A percentile compares a stretch with the other conserved stretches of the same genome.
Conservation (phyloP, 1,140 invertebrate genomes). For the Leptoteleia sp. region DNA sequence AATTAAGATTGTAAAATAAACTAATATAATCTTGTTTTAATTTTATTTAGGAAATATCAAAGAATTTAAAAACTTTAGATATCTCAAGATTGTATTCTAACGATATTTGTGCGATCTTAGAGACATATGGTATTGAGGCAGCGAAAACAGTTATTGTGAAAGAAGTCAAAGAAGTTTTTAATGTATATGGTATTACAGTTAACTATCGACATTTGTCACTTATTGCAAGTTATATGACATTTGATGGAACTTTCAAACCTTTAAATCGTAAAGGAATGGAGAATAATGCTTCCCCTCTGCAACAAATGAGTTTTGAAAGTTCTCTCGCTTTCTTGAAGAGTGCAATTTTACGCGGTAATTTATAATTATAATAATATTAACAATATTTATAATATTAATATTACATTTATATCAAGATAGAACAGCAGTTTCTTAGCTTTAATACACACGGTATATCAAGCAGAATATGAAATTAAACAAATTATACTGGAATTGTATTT, state of each 20-base stretch:
- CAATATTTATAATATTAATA: too few relatives aligned
- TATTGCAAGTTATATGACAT: conserved; percentile 99
- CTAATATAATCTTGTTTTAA: too few relatives aligned
- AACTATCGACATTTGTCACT: conserved; percentile 95
- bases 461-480: too few relatives aligned
- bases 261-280: conserved; percentile 95
- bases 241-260: conserved; percentile 92
- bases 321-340: conserved; percentile 92
- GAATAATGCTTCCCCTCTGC: conserved; percentile 92
- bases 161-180: conserved; percentile 96
- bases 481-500: too few relatives aligned
- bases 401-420: too few relatives aligned
- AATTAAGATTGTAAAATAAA: too few relatives aligned
- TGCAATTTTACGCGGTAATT: conserved; percentile 86
- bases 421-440: too few relatives aligned
- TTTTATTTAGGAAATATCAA: conserved; percentile 88
- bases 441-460: too few relatives aligned
- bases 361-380: too few relatives aligned
- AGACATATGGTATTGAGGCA: conserved; percentile 97
- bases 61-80: conserved; percentile 90
- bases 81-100: conserved; percentile 95
- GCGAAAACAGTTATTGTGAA: conserved; percentile 93
- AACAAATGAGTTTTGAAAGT: conserved; percentile 99
- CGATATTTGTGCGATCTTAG: conserved; percentile 94
- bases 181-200: conserved; percentile 97